phyloP scores from a whole-genome alignment of 1,140 invertebrate species.

The Solenopsis fugax region DNA sequence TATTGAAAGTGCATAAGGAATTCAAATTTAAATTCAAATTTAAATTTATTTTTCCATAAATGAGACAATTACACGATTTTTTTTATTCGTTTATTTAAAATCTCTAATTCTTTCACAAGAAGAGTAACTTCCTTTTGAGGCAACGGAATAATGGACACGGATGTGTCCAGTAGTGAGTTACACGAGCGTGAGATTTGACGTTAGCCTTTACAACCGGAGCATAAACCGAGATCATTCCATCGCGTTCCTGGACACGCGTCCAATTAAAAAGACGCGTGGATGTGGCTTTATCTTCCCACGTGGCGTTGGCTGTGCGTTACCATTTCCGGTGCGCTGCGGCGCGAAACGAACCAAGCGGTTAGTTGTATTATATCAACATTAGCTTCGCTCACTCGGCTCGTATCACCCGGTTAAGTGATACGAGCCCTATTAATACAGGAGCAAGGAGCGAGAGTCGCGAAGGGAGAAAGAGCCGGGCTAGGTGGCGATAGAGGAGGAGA shows the following conservation, averaged over 20 bases:
- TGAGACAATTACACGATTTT: not conserved
- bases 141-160: not conserved
- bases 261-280: slow-evolving; percentile 39
- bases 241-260: not conserved
- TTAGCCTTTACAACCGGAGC: not conserved
- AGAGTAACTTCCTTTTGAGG: not conserved
- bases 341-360: slow-evolving; percentile 17
- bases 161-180: not conserved
- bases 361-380: slow-evolving; percentile 78
- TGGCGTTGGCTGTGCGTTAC: not conserved
- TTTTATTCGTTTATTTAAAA: not conserved
- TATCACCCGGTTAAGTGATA: slow-evolving; percentile 75
- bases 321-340: slow-evolving; percentile 47
- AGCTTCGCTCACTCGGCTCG: slow-evolving; percentile 67
- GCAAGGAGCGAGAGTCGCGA: not conserved
- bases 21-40: too few relatives aligned
- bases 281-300: not conserved
- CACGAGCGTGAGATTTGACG: not conserved
- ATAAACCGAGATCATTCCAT: not conserved
- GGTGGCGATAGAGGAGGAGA: not conserved
- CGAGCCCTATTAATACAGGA: slow-evolving; percentile 60
- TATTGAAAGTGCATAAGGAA: not conserved
- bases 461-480: slow-evolving; percentile 38
- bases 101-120: not conserved
- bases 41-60: not conserved